Conservation (phyloP, 2,113 vertebrate genomes). For the Apistogramma diplotaenia region DNA sequence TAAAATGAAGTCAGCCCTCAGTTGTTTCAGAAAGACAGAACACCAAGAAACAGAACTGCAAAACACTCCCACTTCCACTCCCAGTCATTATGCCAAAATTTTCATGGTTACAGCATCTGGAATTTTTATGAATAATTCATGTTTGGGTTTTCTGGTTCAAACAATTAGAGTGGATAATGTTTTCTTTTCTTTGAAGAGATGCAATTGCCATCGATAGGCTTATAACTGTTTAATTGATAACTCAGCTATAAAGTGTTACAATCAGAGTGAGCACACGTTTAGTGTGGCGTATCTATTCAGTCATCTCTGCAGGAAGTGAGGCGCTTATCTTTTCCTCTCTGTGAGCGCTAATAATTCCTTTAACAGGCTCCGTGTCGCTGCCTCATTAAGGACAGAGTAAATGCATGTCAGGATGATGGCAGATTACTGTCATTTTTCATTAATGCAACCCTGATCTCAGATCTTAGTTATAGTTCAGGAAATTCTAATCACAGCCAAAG, state of each 20-base stretch:
- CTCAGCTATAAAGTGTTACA: not conserved
- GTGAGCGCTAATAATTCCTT: conserved; percentile 45
- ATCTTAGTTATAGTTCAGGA: conserved; percentile 28
- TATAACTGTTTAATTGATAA: not conserved
- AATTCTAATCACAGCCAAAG: conserved; percentile 23
- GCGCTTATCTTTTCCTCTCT: conserved; percentile 15
- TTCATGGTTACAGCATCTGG: too few species aligned
- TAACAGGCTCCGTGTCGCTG: conserved; percentile 13
- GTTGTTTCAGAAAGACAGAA: not conserved
- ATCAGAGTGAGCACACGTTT: conserved; percentile 3
- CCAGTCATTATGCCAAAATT: too few species aligned
- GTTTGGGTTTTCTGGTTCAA: too few species aligned
- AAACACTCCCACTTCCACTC: too few species aligned
- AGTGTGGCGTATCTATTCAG: conserved; percentile 1
- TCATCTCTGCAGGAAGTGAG: conserved; percentile 26
- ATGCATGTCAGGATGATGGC: conserved; percentile 35
- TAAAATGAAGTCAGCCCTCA: rapidly evolving
- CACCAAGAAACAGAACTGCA: not conserved
- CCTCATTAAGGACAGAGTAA: conserved; percentile 47
- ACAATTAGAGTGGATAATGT: not conserved
- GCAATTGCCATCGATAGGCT: not conserved
- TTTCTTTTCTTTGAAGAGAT: not conserved
- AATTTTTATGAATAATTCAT: too few species aligned
- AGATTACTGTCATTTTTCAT: conserved; percentile 43
- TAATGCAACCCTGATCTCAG: conserved; percentile 24